Evolutionary conservation across 1,140 invertebrate genomes (phyloP).

Genomic region (Sitophilus oryzae): DNA sequence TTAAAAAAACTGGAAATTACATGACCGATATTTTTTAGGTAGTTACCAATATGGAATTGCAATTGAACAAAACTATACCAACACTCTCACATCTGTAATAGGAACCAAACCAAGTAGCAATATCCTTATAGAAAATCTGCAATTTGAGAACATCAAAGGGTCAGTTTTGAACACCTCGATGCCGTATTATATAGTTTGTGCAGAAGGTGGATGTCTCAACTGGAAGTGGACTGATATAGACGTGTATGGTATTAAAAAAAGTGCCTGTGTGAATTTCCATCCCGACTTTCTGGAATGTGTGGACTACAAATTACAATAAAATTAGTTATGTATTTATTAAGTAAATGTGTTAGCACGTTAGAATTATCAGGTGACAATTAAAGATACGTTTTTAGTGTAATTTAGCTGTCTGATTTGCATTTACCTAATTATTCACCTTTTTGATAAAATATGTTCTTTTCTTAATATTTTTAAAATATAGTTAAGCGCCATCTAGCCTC

Average conservation of each 20-base stretch:
- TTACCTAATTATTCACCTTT: too few species aligned
- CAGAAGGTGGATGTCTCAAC: slow-evolving; percentile 4
- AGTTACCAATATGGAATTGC: slow-evolving; percentile 12
- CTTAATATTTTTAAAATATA: too few species aligned
- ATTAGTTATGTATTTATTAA: background rate
- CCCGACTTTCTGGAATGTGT: slow-evolving; percentile 5
- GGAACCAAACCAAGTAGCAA: slow-evolving; percentile 6
- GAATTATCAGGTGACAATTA: too few species aligned
- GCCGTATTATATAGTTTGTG: slow-evolving; percentile 12
- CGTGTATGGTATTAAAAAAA: slow-evolving; percentile 2
- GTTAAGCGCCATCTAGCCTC: too few species aligned
- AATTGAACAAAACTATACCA: slow-evolving; percentile 17
- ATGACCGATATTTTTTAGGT: slow-evolving; percentile 2
- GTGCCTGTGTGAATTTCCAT: slow-evolving; percentile 13
- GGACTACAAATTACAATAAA: slow-evolving; percentile 6
- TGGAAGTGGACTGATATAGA: slow-evolving; percentile 9
- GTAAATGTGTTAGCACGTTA: too few species aligned
- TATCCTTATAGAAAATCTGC: slow-evolving; percentile 5
- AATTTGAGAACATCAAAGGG: slow-evolving; percentile 7
- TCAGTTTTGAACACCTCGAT: background rate
- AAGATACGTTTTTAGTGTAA: too few species aligned
- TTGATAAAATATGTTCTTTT: too few species aligned
- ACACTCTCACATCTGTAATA: background rate
- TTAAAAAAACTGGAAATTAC: too few species aligned
- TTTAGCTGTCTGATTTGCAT: too few species aligned